phyloP scores from a whole-genome alignment of 2,888 invertebrate genomes.

The Onthophagus sagittarius region DNA sequence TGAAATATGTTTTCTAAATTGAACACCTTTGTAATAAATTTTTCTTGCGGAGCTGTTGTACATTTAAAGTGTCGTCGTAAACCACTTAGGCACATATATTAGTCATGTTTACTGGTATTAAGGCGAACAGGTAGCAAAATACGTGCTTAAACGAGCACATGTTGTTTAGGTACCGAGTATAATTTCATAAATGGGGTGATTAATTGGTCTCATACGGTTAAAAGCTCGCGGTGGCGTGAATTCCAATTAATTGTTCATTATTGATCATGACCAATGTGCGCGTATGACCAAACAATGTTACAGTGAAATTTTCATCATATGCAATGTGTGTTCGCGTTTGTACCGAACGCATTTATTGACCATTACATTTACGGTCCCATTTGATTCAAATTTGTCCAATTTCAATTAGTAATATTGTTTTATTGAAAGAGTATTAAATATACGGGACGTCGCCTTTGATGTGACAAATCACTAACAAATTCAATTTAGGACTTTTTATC shows the following conservation, averaged over 20 bases:
- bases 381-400: neutral
- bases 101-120: neutral
- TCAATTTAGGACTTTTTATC: no score
- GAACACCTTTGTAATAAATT: neutral
- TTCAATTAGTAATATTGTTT: neutral
- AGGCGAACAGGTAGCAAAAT: neutral
- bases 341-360: neutral
- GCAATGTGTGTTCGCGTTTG: neutral
- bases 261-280: neutral
- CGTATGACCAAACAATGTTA: neutral
- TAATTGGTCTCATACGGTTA: neutral
- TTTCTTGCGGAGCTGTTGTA: neutral
- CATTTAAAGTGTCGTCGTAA: neutral
- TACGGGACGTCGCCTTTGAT: neutral
- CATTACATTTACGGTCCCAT: neutral
- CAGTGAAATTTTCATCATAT: neutral
- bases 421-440: neutral
- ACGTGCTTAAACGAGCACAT: neutral
- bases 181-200: neutral
- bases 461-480: no score
- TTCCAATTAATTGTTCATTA: neutral
- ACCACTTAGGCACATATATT: neutral
- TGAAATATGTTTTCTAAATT: neutral
- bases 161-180: neutral
- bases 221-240: neutral